Evolutionary conservation across 2,888 invertebrate species (phyloP).

Genomic region (Eupithecia pulchellata): DNA sequence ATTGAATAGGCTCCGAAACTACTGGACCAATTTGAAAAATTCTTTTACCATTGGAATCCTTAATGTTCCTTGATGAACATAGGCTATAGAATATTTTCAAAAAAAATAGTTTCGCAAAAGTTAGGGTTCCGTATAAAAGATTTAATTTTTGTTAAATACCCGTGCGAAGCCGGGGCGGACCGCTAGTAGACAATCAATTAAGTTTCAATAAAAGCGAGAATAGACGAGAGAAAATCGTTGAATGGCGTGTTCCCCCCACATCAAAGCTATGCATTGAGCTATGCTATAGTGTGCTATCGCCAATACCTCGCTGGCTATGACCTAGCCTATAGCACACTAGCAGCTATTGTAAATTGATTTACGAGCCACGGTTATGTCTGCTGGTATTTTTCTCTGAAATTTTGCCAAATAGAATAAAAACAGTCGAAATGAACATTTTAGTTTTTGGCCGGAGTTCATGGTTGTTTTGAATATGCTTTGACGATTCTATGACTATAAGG

Average conservation of each 20-base stretch:
- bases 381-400: conserved; percentile 12
- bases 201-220: not conserved
- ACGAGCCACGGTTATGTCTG: not conserved
- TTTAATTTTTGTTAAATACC: no score
- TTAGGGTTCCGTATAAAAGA: no score
- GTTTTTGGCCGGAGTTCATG: not conserved
- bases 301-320: not conserved
- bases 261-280: conserved; percentile 14
- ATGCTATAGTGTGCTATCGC: not conserved
- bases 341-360: conserved; percentile 17
- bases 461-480: not conserved
- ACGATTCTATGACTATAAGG: not conserved
- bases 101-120: no score
- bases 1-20: no score
- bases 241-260: conserved; percentile 14
- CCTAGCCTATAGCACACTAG: not conserved
- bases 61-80: no score
- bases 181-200: not conserved
- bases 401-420: conserved; percentile 12
- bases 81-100: no score
- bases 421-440: not conserved
- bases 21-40: no score
- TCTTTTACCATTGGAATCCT: no score
- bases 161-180: no score
- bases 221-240: not conserved